Evolutionary conservation across 2,888 invertebrate species (phyloP), one percentile per base, ranked within the genome.

Genomic region (Mythimna loreyi): DNA sequence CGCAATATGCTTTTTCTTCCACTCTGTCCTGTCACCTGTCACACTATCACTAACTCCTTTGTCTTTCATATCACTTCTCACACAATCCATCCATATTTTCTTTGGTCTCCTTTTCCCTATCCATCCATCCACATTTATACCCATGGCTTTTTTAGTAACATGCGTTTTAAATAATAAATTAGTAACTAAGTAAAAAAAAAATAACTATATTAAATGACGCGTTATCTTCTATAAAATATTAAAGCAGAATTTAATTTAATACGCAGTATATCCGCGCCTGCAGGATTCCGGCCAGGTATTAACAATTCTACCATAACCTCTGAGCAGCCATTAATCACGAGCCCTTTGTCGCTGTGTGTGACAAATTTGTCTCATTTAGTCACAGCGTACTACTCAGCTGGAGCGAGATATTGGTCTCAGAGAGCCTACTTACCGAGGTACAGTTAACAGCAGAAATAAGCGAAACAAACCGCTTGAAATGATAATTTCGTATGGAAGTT

Each of bases 291-390:
- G 25, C 49, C 71, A 73, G 67, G 65, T 73, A 72, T 56, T 33
- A 56, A 65, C 68, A 77, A 43, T 65, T 16, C 23, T 56, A 61
- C 66, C 74, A 62, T 75, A 72, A 72, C 75, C 68, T 67, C 68
- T 56, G 43, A 55, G 59, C 62, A 61, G 49, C 62, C 53, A 81
- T 83, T 83, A 81, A 83, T 83, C 79, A 73, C 62, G 43, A 49
- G 40, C 16, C 56, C 50, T 72, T 73, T 70, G 76, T 67, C 47
- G 60, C 61, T 25, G 59, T 65, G 50, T 70, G 72, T 55, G 76
- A 80, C 70, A 67, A 80, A 80, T 80, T 80, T 76, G 69, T 60
- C 66, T 63, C 68, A 68, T 72, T 78, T 77, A 62, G 72, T 68
- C 33, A 67, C 66, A 62, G 47, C 72, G 28, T 53, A 49, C 47